Base-by-base conservation (phyloP, 2,888 invertebrate genomes). In the Patella caerulea region DNA sequence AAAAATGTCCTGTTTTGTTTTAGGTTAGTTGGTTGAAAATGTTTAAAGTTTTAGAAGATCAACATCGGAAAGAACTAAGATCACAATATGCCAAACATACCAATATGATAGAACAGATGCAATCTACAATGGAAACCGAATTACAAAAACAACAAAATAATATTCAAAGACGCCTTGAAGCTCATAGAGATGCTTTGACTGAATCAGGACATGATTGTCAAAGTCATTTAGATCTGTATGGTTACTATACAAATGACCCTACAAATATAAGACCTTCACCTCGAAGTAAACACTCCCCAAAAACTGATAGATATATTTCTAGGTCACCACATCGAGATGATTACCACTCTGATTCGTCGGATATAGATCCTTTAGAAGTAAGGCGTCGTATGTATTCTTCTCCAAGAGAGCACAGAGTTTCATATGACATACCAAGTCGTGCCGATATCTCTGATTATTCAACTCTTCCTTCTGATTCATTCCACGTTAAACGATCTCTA, bases 21-120 rank as follows among this genome's bases (percentile, higher is more conserved):
- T 80, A 89, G 89, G 84, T 86, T 15, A 87, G 86, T 75, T 89
- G 89, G 89, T 83, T 87, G 78, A 78, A 83, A n/a, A 88, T 88
- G 88, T 88, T 88, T 76, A 78, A 85, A 24, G 81, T 86, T 19
- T 78, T 88, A 74, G 89, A 89, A 77, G 82, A 85, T 14, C 85
- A 88, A 65, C 89, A 89, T 74, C 83, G 84, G 53, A 74, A 76
- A 12, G 86, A 88, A 73, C 79, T 88, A 70, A 82, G 83, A 59
- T 77, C 85, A 1, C 89, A 89, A 83, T 86, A 87, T 71, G 77
- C 83, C 7, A 83, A 84, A 53, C 89, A 89, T 73, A 86, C 88
- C 83, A 81, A 83, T 29, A 83, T 85, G 76, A 86, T 89, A 9
- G 85, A 86, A 73, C 82, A 85, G 24, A 81, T 89, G 72, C 88